phyloP scores from a whole-genome alignment of 2,797 vertebrate species.

The Lepus oiostolus region DNA sequence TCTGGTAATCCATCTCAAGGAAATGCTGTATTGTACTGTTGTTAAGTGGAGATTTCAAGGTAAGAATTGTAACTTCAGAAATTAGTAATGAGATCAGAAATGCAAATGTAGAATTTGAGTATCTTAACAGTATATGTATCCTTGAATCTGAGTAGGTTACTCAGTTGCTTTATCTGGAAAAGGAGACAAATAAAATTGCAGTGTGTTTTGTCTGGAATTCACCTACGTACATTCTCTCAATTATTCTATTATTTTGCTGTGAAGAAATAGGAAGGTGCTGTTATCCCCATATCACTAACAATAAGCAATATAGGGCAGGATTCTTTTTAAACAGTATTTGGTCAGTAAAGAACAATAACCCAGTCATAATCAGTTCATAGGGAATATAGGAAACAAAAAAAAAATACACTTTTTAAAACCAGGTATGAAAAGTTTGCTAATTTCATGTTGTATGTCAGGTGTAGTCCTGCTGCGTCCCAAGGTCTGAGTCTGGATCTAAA shows the following conservation, averaged over 20 bases:
- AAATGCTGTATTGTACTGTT: not conserved
- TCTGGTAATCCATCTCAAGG: not conserved
- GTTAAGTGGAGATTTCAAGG: slow-evolving; percentile 50
- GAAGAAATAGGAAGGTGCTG: slow-evolving; percentile 31
- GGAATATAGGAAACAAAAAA: slow-evolving; percentile 28
- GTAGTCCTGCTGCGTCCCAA: not conserved
- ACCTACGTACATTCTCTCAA: slow-evolving; percentile 8
- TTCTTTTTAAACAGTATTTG: slow-evolving; percentile 46
- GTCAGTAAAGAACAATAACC: not conserved
- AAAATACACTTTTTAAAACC: not conserved
- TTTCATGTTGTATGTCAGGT: not conserved
- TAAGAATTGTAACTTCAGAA: slow-evolving; percentile 56
- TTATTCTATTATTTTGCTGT: slow-evolving; percentile 29
- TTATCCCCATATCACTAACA: slow-evolving; percentile 26
- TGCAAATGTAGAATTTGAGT: slow-evolving; percentile 25
- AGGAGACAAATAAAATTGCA: slow-evolving; percentile 53
- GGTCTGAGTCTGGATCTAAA: not conserved
- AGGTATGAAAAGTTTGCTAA: not conserved
- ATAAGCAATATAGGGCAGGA: not conserved
- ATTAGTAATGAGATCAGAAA: slow-evolving; percentile 55
- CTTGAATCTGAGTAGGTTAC: slow-evolving; percentile 52
- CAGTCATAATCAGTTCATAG: slow-evolving; percentile 35
- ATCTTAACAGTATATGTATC: slow-evolving; percentile 2
- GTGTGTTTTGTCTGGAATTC: slow-evolving; percentile 56
- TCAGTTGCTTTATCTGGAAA: slow-evolving; percentile 18